Percentiles rank a stretch among this genome's conserved stretches.
These are phyloP conservation scores for Pycnonotus jocosus DNA, from an alignment of 2,113 vertebrate species.

Conservation along the genomic window DNA sequence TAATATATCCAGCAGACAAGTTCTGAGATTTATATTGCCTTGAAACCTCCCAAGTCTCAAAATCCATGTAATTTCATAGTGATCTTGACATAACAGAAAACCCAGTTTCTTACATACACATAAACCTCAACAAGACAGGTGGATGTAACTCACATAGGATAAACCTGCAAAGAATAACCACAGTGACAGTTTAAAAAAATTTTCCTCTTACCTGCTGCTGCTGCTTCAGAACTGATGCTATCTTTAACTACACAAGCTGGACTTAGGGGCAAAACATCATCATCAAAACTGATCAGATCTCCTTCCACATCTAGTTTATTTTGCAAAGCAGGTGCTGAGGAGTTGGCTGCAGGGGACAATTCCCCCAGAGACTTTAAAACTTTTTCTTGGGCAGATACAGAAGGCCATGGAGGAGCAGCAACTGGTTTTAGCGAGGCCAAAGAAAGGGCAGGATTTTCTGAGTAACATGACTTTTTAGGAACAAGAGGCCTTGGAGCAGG, in stretches of 20 bases:
- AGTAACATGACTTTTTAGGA: conserved; percentile 67
- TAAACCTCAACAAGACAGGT: not conserved
- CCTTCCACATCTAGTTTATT: conserved; percentile 56
- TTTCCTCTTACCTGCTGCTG: conserved; percentile 66
- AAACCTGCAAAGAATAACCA: not conserved
- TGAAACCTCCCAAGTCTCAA: not conserved
- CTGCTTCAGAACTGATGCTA: conserved; percentile 41
- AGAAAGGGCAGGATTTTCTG: conserved; percentile 53
- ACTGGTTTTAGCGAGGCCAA: conserved; percentile 44
- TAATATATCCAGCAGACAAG: not conserved
- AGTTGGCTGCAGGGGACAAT: not conserved
- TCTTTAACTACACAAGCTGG: conserved; percentile 39
- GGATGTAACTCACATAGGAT: not conserved
- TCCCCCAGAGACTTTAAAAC: conserved; percentile 60
- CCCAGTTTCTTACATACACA: not conserved
- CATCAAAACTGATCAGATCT: conserved; percentile 82
- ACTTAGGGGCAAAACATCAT: conserved; percentile 68
- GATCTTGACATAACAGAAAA: not conserved
- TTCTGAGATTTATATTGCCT: not conserved
- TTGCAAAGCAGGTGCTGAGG: conserved; percentile 14
- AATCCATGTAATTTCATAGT: not conserved
- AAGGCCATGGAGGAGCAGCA: conserved; percentile 52
- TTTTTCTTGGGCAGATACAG: conserved; percentile 67
- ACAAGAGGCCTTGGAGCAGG: conserved; percentile 75
- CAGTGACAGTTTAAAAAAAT: not conserved